Base-by-base conservation (phyloP, 2,113 vertebrate species). In the Dasyprocta punctata region DNA sequence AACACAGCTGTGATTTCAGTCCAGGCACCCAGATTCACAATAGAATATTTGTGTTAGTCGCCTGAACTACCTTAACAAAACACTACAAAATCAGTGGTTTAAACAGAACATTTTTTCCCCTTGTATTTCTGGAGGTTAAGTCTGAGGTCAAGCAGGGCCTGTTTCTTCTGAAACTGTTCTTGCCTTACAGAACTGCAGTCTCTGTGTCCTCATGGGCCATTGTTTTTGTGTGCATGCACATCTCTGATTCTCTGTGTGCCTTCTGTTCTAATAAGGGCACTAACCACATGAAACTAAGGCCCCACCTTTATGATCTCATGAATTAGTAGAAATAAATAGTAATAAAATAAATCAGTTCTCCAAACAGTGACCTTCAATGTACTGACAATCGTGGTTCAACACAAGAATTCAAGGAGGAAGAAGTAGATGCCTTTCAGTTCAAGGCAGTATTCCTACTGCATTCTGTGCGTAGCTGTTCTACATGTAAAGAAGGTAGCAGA, bases 141-240 rank as follows among this genome's bases (percentile, higher is more conserved):
- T 44, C 44, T 19, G 19, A 73, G 54, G 58, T 19, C 17, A 52
- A 44, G 14, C 17, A 22, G 28, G 47, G 28, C 8, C 44, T 8
- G 8, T n/a, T 80, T 80, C 81, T 81, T 61, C 47, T 1, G 47
- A 28, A 49, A 28, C 2, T 61, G 36, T 38, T n/a, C 1, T 56
- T 36, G 54, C 24, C 20, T 47, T 28, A 28, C 17, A 20, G 0
- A 41, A 30, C 12, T 4, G 0, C 12, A 3, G 22, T n/a, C 19
- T 1, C 20, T 4, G 0, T 4, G 6, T 9, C 54, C 10, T 22
- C 44, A 12, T 4, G 0, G 16, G 7, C 11, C 26, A 24, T 1
- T 80, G 73, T 49, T 36, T 78, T 14, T 65, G 33, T 52, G 14
- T 65, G 26, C 28, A 1, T 49, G 33, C 2, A 4, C 9, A 7